Conservation (phyloP, 2,888 invertebrate species). For the Cephalotes varians region DNA sequence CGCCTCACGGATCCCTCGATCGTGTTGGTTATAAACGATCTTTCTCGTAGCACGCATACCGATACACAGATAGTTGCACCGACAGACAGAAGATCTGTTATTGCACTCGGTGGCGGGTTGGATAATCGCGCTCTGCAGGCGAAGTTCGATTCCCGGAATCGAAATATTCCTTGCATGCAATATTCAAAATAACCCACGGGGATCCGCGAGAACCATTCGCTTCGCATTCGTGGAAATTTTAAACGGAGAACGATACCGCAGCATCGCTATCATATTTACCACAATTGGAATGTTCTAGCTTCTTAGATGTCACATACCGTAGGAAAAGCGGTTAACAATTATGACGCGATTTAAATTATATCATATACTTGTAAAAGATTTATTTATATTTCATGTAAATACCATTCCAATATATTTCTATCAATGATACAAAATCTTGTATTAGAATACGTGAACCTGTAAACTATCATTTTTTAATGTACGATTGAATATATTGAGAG, state of each 20-base stretch:
- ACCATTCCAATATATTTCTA: too few relatives aligned
- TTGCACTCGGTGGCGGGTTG: slow-evolving; percentile 56
- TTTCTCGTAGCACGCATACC: slow-evolving; percentile 53
- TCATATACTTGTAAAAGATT: neutral
- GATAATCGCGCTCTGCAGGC: slow-evolving; percentile 69
- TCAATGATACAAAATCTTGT: too few relatives aligned
- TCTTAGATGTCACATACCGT: slow-evolving; percentile 17
- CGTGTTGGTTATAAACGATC: slow-evolving; percentile 51
- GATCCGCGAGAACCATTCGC: slow-evolving; percentile 54
- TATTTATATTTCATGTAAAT: neutral
- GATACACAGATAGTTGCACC: slow-evolving; percentile 23
- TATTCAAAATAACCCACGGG: slow-evolving; percentile 77
- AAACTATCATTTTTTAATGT: too few relatives aligned
- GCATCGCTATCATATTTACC: slow-evolving; percentile 29
- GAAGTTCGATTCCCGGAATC: slow-evolving; percentile 71
- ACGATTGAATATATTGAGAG: too few relatives aligned
- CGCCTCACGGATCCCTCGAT: slow-evolving; percentile 48
- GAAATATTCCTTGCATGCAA: slow-evolving; percentile 77
- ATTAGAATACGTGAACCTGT: too few relatives aligned
- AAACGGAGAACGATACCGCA: slow-evolving; percentile 8
- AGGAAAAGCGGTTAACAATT: neutral
- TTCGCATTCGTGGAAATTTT: slow-evolving; percentile 60
- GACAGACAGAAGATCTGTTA: slow-evolving; percentile 58
- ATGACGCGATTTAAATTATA: neutral
- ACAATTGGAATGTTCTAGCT: slow-evolving; percentile 36